Evolutionary conservation across 2,888 invertebrate genomes (phyloP), one percentile per base, ranked within the genome.

Genomic region (Axea sp.): DNA sequence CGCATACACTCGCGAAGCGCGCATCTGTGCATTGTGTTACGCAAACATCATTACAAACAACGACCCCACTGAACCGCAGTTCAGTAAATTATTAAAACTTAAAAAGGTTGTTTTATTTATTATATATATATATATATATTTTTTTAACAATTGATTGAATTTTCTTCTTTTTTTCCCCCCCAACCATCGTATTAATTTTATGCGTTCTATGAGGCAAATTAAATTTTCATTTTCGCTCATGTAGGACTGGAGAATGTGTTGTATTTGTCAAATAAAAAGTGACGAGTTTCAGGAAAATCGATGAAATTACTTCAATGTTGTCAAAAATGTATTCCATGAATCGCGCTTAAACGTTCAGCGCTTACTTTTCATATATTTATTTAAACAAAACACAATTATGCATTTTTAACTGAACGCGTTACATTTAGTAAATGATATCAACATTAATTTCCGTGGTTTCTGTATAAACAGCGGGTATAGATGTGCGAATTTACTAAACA

Each of bases 251-350:
- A 22, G 22, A 39, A 39, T 39, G 11, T 22, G 22, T 22, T 11
- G 8, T 24, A 12, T 41, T 24, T 41, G 7, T 11, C 12, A 24
- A 12, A 24, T 24, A 22, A 41, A 41, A 41, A 41, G 24, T 41
- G 12, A 3, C 2, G 11, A 24, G 24, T 2, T 12, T 24, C 24
- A 41, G 22, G 12, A 8, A 14, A 51, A 35, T 35, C 24, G 24
- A 51, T 35, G 35, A 35, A 49, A 49, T 49, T 51, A 51, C 24
- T 51, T 51, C 51, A 24, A 24, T 33, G 8, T 24, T 35, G 35
- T 51, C 24, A 35, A 35, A 51, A 35, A 51, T 35, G 14, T 9
- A 51, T 51, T 51, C 35, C 9, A 37, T 19, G 19, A 37, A 30
- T 15, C 2, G n/a, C n/a, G 1, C 28, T 45, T 28, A 15, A 45